phyloP scores from a whole-genome alignment of 2,888 invertebrate genomes.

The Branchipolynoe longqiensis region DNA sequence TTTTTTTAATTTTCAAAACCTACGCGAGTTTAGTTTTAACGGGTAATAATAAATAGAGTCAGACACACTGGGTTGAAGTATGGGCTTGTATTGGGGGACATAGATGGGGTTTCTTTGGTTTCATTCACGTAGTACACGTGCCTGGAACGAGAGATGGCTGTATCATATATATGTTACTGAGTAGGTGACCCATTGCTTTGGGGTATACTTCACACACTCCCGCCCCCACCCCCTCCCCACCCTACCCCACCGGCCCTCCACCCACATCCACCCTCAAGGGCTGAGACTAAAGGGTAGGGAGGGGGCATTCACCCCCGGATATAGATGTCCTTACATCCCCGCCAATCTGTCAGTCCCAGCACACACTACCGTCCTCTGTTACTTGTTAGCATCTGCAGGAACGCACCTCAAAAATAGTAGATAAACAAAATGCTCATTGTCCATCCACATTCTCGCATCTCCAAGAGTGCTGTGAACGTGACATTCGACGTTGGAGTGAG shows the following conservation, averaged over 20 bases:
- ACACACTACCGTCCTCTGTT: conserved; percentile 7
- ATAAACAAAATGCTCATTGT: conserved; percentile 7
- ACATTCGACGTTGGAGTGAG: not conserved
- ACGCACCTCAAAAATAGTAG: conserved; percentile 25
- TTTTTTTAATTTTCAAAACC: no score
- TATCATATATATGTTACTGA: conserved; percentile 7
- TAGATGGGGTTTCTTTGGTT: conserved; percentile 30
- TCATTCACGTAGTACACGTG: conserved; percentile 3
- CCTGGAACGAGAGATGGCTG: no score
- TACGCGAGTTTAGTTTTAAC: no score
- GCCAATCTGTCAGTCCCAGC: conserved; percentile 19
- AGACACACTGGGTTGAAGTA: not conserved
- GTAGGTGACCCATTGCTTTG: conserved; percentile 37
- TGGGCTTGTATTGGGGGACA: not conserved
- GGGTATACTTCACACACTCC: conserved; percentile 29
- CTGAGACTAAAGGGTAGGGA: no score
- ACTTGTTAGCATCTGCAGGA: conserved; percentile 9
- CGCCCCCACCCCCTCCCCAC: conserved; percentile 14
- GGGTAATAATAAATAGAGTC: no score
- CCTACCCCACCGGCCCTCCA: not conserved
- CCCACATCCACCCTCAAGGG: no score
- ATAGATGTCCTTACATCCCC: conserved; percentile 4
- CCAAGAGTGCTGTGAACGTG: not conserved
- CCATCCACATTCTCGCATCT: not conserved
- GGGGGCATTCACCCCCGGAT: conserved; percentile 29